Evolutionary conservation across 2,888 invertebrate species (phyloP).

Genomic region (Mesorhabditis belari): DNA sequence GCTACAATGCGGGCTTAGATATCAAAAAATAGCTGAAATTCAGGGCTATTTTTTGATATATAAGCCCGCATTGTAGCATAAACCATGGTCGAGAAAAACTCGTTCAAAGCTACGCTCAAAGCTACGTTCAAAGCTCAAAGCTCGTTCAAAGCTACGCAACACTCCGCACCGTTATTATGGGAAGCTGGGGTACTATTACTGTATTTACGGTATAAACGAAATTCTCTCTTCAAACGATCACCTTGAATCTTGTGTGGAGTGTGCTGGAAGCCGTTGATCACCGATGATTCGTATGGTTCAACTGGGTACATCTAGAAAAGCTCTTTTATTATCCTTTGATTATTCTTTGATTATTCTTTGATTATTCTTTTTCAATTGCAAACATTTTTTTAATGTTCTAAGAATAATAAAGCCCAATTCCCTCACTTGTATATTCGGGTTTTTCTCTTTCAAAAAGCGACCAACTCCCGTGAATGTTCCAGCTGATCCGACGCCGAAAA

Average conservation of each 20-base stretch:
- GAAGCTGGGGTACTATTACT: too few relatives aligned
- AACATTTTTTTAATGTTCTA: not conserved
- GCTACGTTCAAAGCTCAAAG: too few relatives aligned
- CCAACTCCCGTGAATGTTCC: constrained; percentile 43
- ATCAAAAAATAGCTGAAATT: too few relatives aligned
- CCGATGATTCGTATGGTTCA: constrained; percentile 41
- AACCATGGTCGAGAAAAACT: constrained; percentile 1
- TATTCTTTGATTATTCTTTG: constrained; percentile 3
- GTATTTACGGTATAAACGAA: too few relatives aligned
- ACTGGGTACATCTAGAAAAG: constrained; percentile 27
- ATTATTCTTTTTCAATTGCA: too few relatives aligned
- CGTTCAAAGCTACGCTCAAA: too few relatives aligned
- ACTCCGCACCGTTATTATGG: not conserved
- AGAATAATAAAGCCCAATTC: not conserved
- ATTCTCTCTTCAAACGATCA: not conserved
- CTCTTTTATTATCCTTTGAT: not conserved
- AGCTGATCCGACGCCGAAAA: constrained; percentile 47
- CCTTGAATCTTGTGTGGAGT: constrained; percentile 47
- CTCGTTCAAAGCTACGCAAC: too few relatives aligned
- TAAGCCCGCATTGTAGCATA: too few relatives aligned
- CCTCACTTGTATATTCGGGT: constrained; percentile 34
- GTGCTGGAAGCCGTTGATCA: constrained; percentile 36
- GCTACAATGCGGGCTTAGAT: too few relatives aligned
- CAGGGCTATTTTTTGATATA: too few relatives aligned
- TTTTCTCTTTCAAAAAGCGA: constrained; percentile 41